Evolutionary conservation across 2,797 vertebrate genomes (phyloP), one percentile per base, ranked within the genome.

Genomic region (Erethizon dorsatum): DNA sequence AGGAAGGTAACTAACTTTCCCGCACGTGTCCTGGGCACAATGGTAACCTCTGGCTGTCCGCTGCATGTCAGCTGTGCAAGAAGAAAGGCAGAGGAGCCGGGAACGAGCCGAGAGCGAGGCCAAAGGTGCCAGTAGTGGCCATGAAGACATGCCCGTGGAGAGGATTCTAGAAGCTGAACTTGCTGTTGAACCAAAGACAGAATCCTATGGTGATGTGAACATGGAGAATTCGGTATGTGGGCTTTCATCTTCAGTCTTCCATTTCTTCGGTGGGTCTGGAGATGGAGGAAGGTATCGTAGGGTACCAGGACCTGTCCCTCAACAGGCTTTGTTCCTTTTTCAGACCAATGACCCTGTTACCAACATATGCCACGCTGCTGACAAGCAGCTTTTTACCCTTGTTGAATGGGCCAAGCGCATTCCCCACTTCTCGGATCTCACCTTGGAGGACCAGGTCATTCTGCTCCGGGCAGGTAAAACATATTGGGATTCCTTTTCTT

Each of bases 401-500:
- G 99, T 99, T 0, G 99, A 99, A 97, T 99, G 99, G 99, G 99
- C 99, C 97, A 99, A 99, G 98, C 99, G 99, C 98, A 99, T 99
- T 94, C 99, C 99, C 0, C 99, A 99, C 98, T 99, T 99, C 99
- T 99, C 99, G 0, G 99, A 99, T 84, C 99, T 99, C 88, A 99
- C 99, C 0, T 97, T 99, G 82, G 99, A 99, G 61, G 99, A 99
- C 98, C 99, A 99, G 98, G 99, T 99, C 98, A 99, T 99, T 97
- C 98, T 99, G 54, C 99, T 99, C 41, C 99, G 99, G 87, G 99
- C 99, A 99, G 99, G 99, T 99, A 98, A 75, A 78, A 63, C 20
- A 15, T 2, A 12, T 5, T 0, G 5, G n/a, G 17, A 10, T 11
- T 77, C 88, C 2, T 75, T 88, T 22, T 59, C 86, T 57, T 28